Evolutionary conservation across 2,113 vertebrate species (phyloP).

Genomic region (Cyprinodon tularosa): DNA sequence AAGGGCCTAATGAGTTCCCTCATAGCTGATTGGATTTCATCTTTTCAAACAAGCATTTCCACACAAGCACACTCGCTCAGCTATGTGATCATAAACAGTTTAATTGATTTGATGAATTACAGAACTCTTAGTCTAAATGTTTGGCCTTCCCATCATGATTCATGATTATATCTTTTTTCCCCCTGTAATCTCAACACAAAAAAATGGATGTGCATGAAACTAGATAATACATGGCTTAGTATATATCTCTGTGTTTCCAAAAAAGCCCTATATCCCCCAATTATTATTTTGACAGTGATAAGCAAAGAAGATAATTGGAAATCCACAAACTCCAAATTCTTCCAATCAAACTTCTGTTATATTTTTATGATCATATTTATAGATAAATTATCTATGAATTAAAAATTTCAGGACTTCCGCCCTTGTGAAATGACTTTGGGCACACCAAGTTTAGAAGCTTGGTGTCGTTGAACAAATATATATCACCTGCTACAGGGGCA

Average conservation of each 20-base stretch:
- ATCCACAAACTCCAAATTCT: not conserved
- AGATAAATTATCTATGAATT: too few species aligned
- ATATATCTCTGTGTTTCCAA: not conserved
- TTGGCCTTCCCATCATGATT: slow-evolving; percentile 60
- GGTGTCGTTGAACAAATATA: too few species aligned
- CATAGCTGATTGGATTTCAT: slow-evolving; percentile 56
- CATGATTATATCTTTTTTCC: slow-evolving; percentile 61
- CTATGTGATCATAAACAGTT: slow-evolving; percentile 6
- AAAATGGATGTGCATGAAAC: slow-evolving; percentile 18
- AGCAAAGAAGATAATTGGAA: not conserved
- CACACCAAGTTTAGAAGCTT: too few species aligned
- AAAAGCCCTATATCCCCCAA: not conserved
- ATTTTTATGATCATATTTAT: too few species aligned
- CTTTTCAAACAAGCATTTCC: slow-evolving; percentile 65
- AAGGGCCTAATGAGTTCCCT: slow-evolving; percentile 74
- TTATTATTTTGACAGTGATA: not conserved
- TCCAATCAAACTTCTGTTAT: not conserved
- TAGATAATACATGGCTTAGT: not conserved
- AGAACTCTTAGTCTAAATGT: slow-evolving; percentile 58
- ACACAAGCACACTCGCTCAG: slow-evolving; percentile 18
- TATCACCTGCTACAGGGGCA: too few species aligned
- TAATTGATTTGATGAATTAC: slow-evolving; percentile 62
- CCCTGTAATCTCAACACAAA: not conserved
- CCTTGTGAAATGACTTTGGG: too few species aligned
- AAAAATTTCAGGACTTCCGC: too few species aligned